phyloP scores from a whole-genome alignment of 1,140 invertebrate genomes.

The Ylistrum balloti region DNA sequence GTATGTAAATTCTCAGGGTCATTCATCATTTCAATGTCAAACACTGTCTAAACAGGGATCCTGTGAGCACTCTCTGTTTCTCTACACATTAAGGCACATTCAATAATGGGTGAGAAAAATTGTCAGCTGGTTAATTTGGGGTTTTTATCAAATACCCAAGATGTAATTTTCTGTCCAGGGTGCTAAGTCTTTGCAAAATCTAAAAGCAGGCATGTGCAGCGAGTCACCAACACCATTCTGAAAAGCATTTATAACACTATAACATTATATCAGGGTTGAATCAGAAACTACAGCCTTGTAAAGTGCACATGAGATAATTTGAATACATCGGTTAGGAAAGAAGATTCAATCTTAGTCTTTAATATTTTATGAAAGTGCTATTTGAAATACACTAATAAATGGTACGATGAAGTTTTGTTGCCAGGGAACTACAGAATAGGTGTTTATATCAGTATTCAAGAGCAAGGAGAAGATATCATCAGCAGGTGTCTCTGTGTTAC shows the following conservation, averaged over 20 bases:
- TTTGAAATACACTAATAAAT: neutral
- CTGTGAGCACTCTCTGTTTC: neutral
- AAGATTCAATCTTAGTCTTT: constrained; percentile 27
- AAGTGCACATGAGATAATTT: constrained; percentile 26
- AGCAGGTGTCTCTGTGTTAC: neutral
- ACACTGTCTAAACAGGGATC: neutral
- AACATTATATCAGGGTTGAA: constrained; percentile 1
- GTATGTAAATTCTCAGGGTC: constrained; percentile 24
- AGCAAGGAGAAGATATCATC: neutral
- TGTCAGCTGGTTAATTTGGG: constrained; percentile 4
- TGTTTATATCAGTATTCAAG: neutral
- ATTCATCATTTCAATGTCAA: neutral
- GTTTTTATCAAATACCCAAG: neutral
- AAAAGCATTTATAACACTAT: neutral
- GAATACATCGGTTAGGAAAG: neutral
- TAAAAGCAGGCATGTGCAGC: neutral
- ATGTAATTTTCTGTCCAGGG: constrained; percentile 4
- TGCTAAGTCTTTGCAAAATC: neutral
- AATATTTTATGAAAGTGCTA: constrained; percentile 27
- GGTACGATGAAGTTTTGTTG: neutral
- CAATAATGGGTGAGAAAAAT: neutral
- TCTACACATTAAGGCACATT: neutral
- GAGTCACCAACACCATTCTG: neutral
- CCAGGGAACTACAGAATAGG: neutral
- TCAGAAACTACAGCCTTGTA: neutral